Conservation (phyloP, 1,140 invertebrate genomes). For the Phortica variegata region DNA sequence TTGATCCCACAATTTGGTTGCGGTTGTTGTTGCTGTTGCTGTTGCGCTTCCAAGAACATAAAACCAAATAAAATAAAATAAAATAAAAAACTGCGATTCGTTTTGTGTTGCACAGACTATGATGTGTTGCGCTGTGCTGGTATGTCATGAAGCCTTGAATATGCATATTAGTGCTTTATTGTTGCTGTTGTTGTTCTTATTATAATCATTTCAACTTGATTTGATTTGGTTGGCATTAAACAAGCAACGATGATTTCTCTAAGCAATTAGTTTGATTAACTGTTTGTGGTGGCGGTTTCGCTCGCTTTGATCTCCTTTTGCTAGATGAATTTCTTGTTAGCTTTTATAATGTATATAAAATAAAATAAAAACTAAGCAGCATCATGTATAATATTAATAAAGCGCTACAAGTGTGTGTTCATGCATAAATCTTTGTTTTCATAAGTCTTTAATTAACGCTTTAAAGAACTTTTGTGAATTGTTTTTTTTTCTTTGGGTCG, state of each 20-base stretch:
- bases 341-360: no score
- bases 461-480: no score
- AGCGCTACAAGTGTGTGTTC: no score
- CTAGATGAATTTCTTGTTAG: no score
- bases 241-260: slow-evolving; percentile 17
- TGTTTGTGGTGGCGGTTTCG: slow-evolving; percentile 36
- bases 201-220: slow-evolving; percentile 4
- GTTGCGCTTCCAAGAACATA: slow-evolving; percentile 51
- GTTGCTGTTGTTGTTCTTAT: slow-evolving; percentile 11
- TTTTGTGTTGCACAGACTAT: slow-evolving; percentile 32
- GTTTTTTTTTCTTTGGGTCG: no score
- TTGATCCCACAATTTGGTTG: slow-evolving; percentile 27
- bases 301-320: slow-evolving; percentile 11
- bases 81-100: slow-evolving; percentile 19
- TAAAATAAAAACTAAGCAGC: no score
- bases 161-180: slow-evolving; percentile 45
- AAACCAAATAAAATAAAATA: slow-evolving; percentile 9
- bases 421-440: no score
- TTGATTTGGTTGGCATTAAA: slow-evolving; percentile 17
- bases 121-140: slow-evolving; percentile 9
- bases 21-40: slow-evolving; percentile 28
- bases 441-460: no score
- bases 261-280: slow-evolving; percentile 52
- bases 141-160: slow-evolving; percentile 43
- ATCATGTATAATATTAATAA: no score